Evolutionary conservation across 2,797 vertebrate species (phyloP), one percentile per base, ranked within the genome.

Genomic region (Hoplostethus mediterraneus): DNA sequence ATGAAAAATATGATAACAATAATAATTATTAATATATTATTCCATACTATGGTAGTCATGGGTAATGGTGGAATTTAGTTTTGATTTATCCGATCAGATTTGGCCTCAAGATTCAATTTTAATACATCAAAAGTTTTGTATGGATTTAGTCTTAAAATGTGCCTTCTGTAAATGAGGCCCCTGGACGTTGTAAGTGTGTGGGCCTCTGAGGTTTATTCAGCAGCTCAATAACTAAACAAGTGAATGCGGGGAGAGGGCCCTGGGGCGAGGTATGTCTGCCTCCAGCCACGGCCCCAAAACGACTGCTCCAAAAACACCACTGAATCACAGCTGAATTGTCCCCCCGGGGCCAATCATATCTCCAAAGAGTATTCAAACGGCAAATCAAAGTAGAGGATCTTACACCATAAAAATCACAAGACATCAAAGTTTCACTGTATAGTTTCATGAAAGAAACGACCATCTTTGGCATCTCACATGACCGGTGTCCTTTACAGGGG

Each of bases 181-280:
- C 54, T 36, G 21, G 59, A 63, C 45, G 47, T 48, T 42, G 44
- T 33, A 75, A 16, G 60, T 45, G 13, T 14, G 13, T 38, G 48
- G 54, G 66, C 57, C 75, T 21, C 21, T 21, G 21, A 21, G 21
- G 21, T 21, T 21, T 21, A 21, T 21, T 21, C 65, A 42, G 62
- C 52, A 36, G 66, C 61, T 55, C 11, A 49, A 72, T 56, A 59
- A 74, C 70, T 62, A 69, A 83, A 87, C 82, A 56, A 66, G 54
- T 67, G 73, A 87, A 89, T 63, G 82, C 25, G 64, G 53, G 81
- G 64, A 62, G 16, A 30, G 56, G n/a, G n/a, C n/a, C 88, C 73
- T 6, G 67, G 54, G 86, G 87, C 60, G 4, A 88, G 36, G 5
- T 69, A 73, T 87, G 86, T 87, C 69, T 63, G 79, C 87, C 88